Base-by-base conservation (phyloP, 2,888 invertebrate species). In the Sipunculus nudus region DNA sequence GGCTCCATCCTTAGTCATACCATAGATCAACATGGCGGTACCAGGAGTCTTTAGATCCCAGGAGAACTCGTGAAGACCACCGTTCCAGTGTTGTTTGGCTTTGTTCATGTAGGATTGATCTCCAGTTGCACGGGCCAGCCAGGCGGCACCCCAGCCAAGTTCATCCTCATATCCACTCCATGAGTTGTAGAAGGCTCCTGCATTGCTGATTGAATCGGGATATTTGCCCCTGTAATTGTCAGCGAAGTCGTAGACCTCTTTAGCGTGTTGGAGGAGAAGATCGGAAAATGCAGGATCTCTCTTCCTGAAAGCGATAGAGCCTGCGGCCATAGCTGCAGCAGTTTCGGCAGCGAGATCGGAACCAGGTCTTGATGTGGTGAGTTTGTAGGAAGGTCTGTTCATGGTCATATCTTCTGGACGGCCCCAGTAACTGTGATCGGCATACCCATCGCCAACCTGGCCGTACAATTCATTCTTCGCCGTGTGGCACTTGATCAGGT, bases 321-420 rank as follows among this genome's bases (percentile, higher is more conserved):
- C 84, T 0, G 87, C 86, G 1, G 88, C 87, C 50, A 89, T 78
- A 3, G 88, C 87, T 0, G 88, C 88, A 0, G 88, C 86, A 0
- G 87, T 86, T 75, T 89, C 88, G 0, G 86, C 88, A 1, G 88
- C 88, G 19, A 89, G 75, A 73, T 89, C 89, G 1, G 88, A 87
- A 31, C 88, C 88, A 59, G 88, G 88, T 73, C 86, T 85, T 29
- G 85, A 78, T 13, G 82, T 73, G 63, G 87, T 86, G 52, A 89
- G 86, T 75, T 87, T 88, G 75, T 87, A 76, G 25, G 88, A 85
- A 1, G 88, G 88, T 59, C 89, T 81, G 1, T 83, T 81, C 79
- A 85, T 87, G 58, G 86, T 87, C 75, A 78, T 81, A 47, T 89
- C 88, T 76, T 89, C 89, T 3, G 89, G 88, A 49, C 89, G 80